A percentile compares a stretch with the other conserved stretches of the same genome.
Evolutionary conservation across 2,113 vertebrate species (phyloP).

Genomic region (Rhegmatorhina hoffmannsi): DNA sequence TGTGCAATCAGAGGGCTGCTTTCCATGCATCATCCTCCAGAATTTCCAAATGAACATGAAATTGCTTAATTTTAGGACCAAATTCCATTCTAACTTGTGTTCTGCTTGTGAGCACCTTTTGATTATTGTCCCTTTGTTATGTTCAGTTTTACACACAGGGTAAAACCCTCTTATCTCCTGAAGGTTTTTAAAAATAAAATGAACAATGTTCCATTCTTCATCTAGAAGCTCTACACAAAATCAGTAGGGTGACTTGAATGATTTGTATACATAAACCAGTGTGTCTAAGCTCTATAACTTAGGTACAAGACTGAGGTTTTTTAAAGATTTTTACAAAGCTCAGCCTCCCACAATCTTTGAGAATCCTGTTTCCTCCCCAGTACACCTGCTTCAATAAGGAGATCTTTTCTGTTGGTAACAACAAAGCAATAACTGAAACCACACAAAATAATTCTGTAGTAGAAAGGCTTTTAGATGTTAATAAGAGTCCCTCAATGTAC

Average conservation of each 20-base stretch:
- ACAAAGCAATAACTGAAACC: neutral
- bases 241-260: neutral
- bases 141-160: neutral
- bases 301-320: neutral
- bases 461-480: neutral
- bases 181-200: neutral
- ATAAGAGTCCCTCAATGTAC: neutral
- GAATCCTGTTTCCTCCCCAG: neutral
- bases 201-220: neutral
- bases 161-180: conserved; percentile 33
- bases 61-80: neutral
- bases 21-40: neutral
- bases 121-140: neutral
- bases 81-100: neutral
- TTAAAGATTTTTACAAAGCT: neutral
- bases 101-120: neutral
- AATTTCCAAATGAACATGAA: neutral
- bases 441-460: neutral
- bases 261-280: neutral
- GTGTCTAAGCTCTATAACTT: neutral
- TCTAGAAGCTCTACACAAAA: neutral
- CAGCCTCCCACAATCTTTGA: fast-evolving
- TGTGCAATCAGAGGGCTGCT: neutral
- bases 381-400: neutral
- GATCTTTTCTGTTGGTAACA: neutral